Evolutionary conservation across 2,113 vertebrate species (phyloP).

Genomic region (Nerophis ophidion): DNA sequence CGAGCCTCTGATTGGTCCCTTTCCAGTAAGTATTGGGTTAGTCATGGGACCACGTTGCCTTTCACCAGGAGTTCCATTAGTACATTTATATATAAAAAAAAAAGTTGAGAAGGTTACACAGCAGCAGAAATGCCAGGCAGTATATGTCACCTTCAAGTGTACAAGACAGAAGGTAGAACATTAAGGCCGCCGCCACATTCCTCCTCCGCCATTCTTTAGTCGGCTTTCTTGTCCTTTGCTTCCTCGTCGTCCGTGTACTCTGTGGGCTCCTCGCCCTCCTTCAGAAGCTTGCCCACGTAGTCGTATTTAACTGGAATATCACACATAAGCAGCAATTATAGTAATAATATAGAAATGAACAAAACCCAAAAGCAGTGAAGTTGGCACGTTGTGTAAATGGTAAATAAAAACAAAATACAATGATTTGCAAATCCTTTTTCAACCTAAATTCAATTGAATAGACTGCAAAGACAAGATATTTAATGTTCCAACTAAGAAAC

Average conservation of each 20-base stretch:
- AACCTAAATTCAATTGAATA: too few relatives aligned
- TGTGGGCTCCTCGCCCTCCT: constrained; percentile 85
- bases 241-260: constrained; percentile 94
- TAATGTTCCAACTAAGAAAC: too few relatives aligned
- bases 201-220: constrained; percentile 39
- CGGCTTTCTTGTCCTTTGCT: constrained; percentile 70
- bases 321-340: background rate
- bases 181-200: constrained; percentile 37
- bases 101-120: background rate
- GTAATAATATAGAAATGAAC: too few relatives aligned
- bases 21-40: too few relatives aligned
- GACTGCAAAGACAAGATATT: too few relatives aligned
- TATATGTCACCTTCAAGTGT: constrained; percentile 10
- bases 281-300: constrained; percentile 90
- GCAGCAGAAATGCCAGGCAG: background rate
- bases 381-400: too few relatives aligned
- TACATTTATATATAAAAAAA: background rate
- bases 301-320: constrained; percentile 84
- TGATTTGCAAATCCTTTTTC: too few relatives aligned
- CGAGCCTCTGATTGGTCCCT: too few relatives aligned
- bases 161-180: constrained; percentile 21
- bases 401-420: too few relatives aligned
- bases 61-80: background rate
- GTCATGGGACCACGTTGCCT: too few relatives aligned
- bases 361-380: too few relatives aligned